Evolutionary conservation across 2,888 invertebrate genomes (phyloP), one percentile per base, ranked within the genome.

Genomic region (Nomada fabriciana): DNA sequence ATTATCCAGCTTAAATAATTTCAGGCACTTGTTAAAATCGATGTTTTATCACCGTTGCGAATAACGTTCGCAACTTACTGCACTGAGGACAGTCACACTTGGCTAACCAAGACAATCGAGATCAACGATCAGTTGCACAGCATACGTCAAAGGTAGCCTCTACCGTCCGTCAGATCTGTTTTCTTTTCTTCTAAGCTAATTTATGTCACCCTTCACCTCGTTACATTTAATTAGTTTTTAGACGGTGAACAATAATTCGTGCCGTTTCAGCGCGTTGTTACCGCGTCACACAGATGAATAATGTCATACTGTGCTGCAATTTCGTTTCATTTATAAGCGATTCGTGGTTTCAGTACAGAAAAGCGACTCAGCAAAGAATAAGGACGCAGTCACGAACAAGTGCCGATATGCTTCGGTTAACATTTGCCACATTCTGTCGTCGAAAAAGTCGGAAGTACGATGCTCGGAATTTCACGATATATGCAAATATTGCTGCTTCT

Each of bases 41-140:
- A 78, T 36, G n/a, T 60, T 78, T 52, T 72, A 23, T 68, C 43
- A 65, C 42, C 20, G 53, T 13, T 42, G 43, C 11, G 3, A 15
- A 47, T 60, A 73, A 74, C 55, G 70, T 75, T 67, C 53, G 23
- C 43, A 71, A 71, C 57, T 67, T 67, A 55, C 50, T 61, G 23
- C 25, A 59, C 43, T 42, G 53, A 64, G 80, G 63, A 83, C 69
- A 57, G 88, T 89, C 75, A 83, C 83, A 90, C 91, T 86, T 91
- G 91, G 91, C 84, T 89, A 88, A 87, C 87, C 91, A 91, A 91
- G 91, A 91, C 86, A 90, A 91, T 91, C 91, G 91, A 72, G 90
- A 89, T 84, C 90, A 86, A 83, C 86, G 79, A 83, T 86, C 78
- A 82, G 80, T 83, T 75, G 69, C 77, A 20, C 53, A 75, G 53